These are phyloP conservation scores for Blomia tropicalis DNA, from an alignment of 2,888 invertebrate species.

Conservation along the genomic window DNA sequence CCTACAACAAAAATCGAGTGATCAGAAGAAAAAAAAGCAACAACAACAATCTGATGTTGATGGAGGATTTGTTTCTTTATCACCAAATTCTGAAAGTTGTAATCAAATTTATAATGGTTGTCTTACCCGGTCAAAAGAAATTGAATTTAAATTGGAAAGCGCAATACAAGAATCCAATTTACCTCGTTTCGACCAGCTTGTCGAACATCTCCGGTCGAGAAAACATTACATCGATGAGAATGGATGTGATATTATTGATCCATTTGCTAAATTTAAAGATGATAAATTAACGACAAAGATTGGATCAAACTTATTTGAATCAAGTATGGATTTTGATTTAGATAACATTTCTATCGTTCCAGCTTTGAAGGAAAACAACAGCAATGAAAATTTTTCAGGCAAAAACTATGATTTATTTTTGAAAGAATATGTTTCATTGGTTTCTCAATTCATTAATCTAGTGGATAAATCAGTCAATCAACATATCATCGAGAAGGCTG, in stretches of 20 bases:
- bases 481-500: slow-evolving; percentile 45
- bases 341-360: not conserved
- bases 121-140: not conserved
- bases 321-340: not conserved
- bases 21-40: not conserved
- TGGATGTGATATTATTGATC: not conserved
- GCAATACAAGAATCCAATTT: not conserved
- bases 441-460: not conserved
- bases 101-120: not conserved
- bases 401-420: not conserved
- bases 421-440: not conserved
- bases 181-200: slow-evolving; percentile 3
- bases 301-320: not conserved
- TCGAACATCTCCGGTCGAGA: not conserved
- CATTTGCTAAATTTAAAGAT: not conserved
- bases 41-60: not conserved
- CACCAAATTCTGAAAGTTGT: not conserved
- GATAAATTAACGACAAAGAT: too few species aligned
- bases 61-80: too few species aligned
- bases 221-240: not conserved
- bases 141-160: not conserved
- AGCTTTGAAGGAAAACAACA: not conserved
- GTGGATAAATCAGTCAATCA: not conserved
- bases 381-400: not conserved
- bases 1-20: not conserved